Evolutionary conservation across 2,888 invertebrate species (phyloP).

Genomic region (Elmis aenea): DNA sequence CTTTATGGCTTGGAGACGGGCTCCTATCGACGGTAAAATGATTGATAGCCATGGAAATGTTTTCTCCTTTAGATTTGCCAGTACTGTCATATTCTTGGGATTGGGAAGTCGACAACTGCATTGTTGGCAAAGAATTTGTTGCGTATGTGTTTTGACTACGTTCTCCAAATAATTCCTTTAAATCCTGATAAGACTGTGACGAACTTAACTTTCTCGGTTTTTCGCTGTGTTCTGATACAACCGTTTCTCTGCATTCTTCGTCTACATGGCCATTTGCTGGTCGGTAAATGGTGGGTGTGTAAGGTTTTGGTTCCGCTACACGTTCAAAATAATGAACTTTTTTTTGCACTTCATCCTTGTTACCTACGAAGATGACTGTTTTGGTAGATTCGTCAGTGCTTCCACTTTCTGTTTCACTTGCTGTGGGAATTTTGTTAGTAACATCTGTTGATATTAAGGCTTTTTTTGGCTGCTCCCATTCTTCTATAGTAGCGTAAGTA

Average conservation of each 20-base stretch:
- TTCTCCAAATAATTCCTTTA: slow-evolving; percentile 81
- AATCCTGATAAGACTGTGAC: slow-evolving; percentile 67
- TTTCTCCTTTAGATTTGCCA: no score
- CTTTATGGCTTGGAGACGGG: neutral
- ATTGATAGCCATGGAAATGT: slow-evolving; percentile 11
- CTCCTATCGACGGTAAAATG: no score
- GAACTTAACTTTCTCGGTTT: slow-evolving; percentile 40
- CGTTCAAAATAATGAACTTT: slow-evolving; percentile 80
- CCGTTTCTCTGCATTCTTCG: slow-evolving; percentile 31
- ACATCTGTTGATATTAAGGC: slow-evolving; percentile 35
- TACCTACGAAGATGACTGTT: slow-evolving; percentile 60
- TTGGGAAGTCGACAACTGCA: no score
- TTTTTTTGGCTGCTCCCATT: slow-evolving; percentile 47
- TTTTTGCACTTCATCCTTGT: slow-evolving; percentile 61
- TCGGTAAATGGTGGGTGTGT: slow-evolving; percentile 43
- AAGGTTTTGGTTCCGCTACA: slow-evolving; percentile 52
- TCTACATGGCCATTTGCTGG: slow-evolving; percentile 37
- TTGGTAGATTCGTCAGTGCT: slow-evolving; percentile 68
- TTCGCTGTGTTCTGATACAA: slow-evolving; percentile 21
- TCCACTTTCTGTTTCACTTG: slow-evolving; percentile 66
- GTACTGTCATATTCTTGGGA: no score
- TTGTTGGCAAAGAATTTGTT: slow-evolving; percentile 33
- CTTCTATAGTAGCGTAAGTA: slow-evolving; percentile 43
- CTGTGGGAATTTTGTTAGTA: slow-evolving; percentile 49
- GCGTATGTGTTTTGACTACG: slow-evolving; percentile 55